Percentiles rank a stretch among this genome's conserved stretches.
Conservation (phyloP, 1,140 invertebrate genomes). For the Bombus sylvicola region DNA sequence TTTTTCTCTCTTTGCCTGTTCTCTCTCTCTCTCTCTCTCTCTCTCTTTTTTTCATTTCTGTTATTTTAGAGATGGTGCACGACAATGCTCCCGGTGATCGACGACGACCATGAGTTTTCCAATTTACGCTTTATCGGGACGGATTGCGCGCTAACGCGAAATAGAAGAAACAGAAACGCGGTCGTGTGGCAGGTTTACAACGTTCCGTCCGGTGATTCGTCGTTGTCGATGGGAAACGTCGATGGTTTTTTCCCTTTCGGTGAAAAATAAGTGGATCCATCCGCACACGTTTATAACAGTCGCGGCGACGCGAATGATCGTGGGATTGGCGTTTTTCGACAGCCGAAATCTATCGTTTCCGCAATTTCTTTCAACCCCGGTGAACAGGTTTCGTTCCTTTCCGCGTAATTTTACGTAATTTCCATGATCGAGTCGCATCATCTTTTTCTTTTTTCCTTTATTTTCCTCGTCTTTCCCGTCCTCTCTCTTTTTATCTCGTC, state of each 20-base stretch:
- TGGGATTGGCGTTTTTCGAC: constrained; percentile 27
- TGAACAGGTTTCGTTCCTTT: not conserved
- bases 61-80: not conserved
- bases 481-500: not conserved
- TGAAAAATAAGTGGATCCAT: constrained; percentile 31
- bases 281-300: constrained; percentile 4
- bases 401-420: constrained; percentile 37
- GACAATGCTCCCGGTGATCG: not conserved
- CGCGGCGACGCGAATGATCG: constrained; percentile 17
- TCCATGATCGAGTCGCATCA: not conserved
- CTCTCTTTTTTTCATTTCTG: not conserved
- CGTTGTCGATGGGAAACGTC: constrained; percentile 31
- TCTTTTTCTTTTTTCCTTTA: not conserved
- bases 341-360: constrained; percentile 21
- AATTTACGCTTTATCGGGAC: constrained; percentile 64
- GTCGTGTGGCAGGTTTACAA: constrained; percentile 29
- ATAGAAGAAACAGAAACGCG: constrained; percentile 21
- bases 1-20: not conserved
- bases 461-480: too few species aligned
- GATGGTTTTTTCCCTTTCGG: not conserved
- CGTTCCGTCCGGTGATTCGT: constrained; percentile 21
- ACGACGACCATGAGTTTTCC: constrained; percentile 48
- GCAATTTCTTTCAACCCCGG: constrained; percentile 1
- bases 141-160: constrained; percentile 16
- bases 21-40: too few species aligned